Base-by-base conservation (phyloP, 2,888 invertebrate species). In the Endomychus coccineus region DNA sequence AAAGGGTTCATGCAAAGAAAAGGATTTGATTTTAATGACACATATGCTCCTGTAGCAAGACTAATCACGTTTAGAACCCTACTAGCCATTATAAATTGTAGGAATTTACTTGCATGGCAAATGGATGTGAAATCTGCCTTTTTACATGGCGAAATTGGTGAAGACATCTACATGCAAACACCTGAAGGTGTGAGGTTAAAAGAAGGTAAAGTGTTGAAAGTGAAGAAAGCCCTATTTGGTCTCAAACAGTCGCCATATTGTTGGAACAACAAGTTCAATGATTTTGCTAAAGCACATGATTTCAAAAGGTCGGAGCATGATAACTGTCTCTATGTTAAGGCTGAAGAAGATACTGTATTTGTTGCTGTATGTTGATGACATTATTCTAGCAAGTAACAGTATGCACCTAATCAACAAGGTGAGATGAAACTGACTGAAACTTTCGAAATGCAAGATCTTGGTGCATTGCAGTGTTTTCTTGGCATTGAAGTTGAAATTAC, bases 11-110 rank as follows among this genome's bases (percentile, higher is more conserved):
- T 41, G 7, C 51, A 54, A 44, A 34, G 27, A 16, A 17, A 40
- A 40, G 52, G 52, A 4, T 29, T 38, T 7, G 54, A 56, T 31
- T 53, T 48, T 39, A 40, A 49, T 27, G 51, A 58, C 44, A 56
- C 48, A 15, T 40, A 22, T 14, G 38, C 38, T 16, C 36, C 40
- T 16, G 40, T 40, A 16, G 39, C 39, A 7, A 34, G 39, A 27
- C 23, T 42, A 16, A 16, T 32, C 13, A 39, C 35, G 11, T 11
- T 39, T 17, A 40, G 34, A 21, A 39, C 21, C 23, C 19, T 39
- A 16, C 19, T 34, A n/a, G 22, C 34, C 24, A 15, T 39, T 21
- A 19, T 25, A 9, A 27, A 34, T 33, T 9, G 28, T 19, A 36
- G 36, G 25, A 30, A 39, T 32, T 27, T 40, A 14, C 9, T 11